phyloP scores from a whole-genome alignment of 2,113 vertebrate species.

The Tenebrosternarchus preto region DNA sequence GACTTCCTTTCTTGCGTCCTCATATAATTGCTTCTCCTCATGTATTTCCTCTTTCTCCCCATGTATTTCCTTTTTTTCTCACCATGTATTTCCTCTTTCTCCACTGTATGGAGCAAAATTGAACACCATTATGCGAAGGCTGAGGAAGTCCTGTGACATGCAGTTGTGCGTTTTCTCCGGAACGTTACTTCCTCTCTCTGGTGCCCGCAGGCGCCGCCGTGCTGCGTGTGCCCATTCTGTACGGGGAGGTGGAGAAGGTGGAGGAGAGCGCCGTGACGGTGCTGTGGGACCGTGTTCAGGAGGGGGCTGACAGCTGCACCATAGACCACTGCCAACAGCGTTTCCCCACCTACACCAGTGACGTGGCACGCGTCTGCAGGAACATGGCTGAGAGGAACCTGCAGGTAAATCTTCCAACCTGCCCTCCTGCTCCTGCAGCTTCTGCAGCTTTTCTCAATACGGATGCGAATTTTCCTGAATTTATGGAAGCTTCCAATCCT shows the following conservation, averaged over 20 bases:
- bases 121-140: no score
- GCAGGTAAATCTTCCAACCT: slow-evolving; percentile 73
- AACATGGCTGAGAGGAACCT: slow-evolving; percentile 84
- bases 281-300: slow-evolving; percentile 88
- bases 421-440: not conserved
- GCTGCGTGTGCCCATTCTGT: slow-evolving; percentile 89
- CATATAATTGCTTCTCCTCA: no score
- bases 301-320: slow-evolving; percentile 82
- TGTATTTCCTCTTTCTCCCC: not conserved
- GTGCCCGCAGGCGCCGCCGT: slow-evolving; percentile 81
- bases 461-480: no score
- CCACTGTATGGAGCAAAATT: not conserved
- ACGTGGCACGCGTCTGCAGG: slow-evolving; percentile 88
- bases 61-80: no score
- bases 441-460: not conserved
- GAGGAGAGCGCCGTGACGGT: slow-evolving; percentile 89
- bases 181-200: not conserved
- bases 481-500: no score
- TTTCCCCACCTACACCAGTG: slow-evolving; percentile 86
- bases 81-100: not conserved
- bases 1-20: not conserved
- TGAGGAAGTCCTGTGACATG: no score
- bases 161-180: not conserved
- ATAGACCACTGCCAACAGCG: slow-evolving; percentile 92
- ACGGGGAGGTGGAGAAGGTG: slow-evolving; percentile 88